Conservation (phyloP, 2,888 invertebrate genomes). For the Melieria crassipennis region DNA sequence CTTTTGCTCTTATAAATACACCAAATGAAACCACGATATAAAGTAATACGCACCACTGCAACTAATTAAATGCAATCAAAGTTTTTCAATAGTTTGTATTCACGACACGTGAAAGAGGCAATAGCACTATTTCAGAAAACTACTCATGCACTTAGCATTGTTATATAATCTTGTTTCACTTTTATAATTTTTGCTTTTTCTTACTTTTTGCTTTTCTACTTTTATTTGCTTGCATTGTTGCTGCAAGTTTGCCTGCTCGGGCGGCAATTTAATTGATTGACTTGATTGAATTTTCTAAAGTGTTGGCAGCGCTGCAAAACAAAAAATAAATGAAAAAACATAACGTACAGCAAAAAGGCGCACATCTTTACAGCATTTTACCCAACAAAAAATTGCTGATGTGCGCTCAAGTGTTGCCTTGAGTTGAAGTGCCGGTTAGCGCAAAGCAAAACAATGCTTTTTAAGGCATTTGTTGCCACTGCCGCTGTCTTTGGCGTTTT, state of each 20-base stretch:
- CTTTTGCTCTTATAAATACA: no score
- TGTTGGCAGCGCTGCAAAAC: not conserved
- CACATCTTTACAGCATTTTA: no score
- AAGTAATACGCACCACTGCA: no score
- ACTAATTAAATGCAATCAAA: no score
- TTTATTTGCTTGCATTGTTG: not conserved
- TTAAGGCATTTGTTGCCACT: conserved; percentile 6
- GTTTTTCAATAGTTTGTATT: no score
- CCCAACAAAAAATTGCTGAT: conserved; percentile 4
- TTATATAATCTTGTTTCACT: conserved; percentile 4
- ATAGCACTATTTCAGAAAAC: no score
- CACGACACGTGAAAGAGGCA: no score
- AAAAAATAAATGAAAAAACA: conserved; percentile 4
- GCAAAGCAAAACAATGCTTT: not conserved
- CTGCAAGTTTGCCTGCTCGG: conserved; percentile 15
- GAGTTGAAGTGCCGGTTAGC: not conserved
- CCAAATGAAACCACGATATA: no score
- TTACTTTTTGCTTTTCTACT: not conserved
- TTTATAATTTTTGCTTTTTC: conserved; percentile 6
- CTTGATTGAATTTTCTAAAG: conserved; percentile 9
- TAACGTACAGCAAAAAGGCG: not conserved
- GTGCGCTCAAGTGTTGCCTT: conserved; percentile 27
- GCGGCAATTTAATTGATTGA: conserved; percentile 19
- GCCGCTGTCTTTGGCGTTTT: not conserved
- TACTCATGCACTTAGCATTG: no score